Conservation (phyloP, 2,113 vertebrate species). For the Zapus hudsonius region DNA sequence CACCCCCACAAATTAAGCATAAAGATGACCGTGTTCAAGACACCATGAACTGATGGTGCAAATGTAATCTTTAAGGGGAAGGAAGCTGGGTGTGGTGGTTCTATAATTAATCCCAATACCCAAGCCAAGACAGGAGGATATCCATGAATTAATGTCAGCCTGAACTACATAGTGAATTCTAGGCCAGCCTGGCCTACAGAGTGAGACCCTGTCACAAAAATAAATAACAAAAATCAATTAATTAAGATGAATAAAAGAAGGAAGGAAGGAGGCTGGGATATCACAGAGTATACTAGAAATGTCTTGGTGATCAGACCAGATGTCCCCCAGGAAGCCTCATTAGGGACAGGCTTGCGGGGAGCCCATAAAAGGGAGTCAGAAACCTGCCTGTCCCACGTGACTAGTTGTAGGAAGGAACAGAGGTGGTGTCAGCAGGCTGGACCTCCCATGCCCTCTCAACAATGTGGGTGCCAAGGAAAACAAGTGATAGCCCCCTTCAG, state of each 20-base stretch:
- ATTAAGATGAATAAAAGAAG: background rate
- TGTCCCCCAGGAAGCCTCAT: background rate
- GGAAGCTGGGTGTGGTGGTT: background rate
- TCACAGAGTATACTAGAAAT: background rate
- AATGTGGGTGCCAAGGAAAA: background rate
- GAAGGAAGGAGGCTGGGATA: background rate
- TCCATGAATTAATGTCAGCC: background rate
- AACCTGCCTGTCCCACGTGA: background rate
- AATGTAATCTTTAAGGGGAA: background rate
- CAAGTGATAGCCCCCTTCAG: background rate
- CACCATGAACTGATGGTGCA: background rate
- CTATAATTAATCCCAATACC: background rate
- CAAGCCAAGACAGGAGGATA: background rate
- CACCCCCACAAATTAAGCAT: background rate
- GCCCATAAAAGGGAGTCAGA: background rate
- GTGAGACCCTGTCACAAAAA: background rate
- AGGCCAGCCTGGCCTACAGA: background rate
- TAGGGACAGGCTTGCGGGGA: background rate
- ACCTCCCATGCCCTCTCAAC: background rate
- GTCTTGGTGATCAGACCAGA: background rate
- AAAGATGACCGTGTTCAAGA: background rate
- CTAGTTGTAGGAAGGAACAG: background rate
- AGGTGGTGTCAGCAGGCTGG: background rate
- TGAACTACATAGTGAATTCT: background rate
- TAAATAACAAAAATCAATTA: background rate